phyloP scores from a whole-genome alignment of 2,113 vertebrate species.

The Edolisoma coerulescens region DNA sequence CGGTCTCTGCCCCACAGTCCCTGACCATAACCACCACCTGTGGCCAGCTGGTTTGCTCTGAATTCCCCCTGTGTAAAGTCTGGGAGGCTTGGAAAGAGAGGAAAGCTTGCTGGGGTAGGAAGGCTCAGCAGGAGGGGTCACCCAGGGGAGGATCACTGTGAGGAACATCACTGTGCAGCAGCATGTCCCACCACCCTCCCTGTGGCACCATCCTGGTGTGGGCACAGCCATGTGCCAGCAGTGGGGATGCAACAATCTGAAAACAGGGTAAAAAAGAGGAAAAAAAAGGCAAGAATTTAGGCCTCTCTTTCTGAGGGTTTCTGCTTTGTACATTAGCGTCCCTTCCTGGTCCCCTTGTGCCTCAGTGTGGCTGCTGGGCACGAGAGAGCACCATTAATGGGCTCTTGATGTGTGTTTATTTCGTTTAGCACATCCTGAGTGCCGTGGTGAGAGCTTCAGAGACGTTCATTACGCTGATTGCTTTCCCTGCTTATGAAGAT shows the following conservation, averaged over 20 bases:
- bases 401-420: constrained; percentile 31
- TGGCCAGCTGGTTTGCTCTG: not conserved
- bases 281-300: not conserved
- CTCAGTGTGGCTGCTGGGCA: not conserved
- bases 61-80: accelerated
- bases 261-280: not conserved
- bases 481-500: constrained; percentile 44
- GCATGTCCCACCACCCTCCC: not conserved
- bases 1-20: not conserved
- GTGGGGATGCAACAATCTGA: not conserved
- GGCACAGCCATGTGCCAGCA: accelerated
- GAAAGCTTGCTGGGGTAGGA: not conserved
- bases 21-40: not conserved
- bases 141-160: not conserved
- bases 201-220: not conserved
- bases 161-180: not conserved
- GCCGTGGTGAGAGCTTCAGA: not conserved
- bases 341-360: not conserved
- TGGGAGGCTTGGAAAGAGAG: not conserved
- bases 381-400: not conserved
- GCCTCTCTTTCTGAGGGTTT: not conserved
- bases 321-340: not conserved
- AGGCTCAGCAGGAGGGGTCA: not conserved
- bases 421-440: constrained; percentile 23
- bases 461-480: not conserved